phyloP scores from a whole-genome alignment of 1,140 invertebrate genomes.

The Pachypeltis micranthus region DNA sequence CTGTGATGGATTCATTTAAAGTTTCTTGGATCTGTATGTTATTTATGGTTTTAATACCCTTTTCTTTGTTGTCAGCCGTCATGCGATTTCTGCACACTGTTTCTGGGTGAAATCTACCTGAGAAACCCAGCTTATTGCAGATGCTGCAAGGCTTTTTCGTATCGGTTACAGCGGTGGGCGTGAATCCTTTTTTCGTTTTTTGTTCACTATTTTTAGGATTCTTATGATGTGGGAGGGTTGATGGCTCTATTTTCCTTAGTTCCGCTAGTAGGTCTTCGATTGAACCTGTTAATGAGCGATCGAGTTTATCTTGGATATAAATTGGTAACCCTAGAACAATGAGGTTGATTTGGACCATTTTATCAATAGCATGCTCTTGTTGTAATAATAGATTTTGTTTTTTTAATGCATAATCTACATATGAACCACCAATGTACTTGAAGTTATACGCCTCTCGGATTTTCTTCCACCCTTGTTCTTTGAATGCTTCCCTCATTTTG shows the following conservation, averaged over 20 bases:
- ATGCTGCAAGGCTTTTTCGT: slow-evolving; percentile 10
- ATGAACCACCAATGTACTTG: slow-evolving; percentile 28
- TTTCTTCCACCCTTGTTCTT: slow-evolving; percentile 29
- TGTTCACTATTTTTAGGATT: neutral
- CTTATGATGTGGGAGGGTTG: neutral
- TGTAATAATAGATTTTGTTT: slow-evolving; percentile 30
- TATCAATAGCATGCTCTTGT: neutral
- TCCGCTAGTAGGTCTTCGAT: neutral
- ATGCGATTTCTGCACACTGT: slow-evolving; percentile 3
- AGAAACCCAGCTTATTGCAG: neutral
- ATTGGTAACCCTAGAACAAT: slow-evolving; percentile 28
- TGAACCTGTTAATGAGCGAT: slow-evolving; percentile 20
- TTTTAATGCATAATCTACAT: slow-evolving; percentile 32
- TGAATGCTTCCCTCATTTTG: neutral
- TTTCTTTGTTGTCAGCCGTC: neutral
- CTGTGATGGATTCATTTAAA: neutral
- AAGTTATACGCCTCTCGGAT: slow-evolving; percentile 30
- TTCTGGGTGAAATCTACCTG: slow-evolving; percentile 2
- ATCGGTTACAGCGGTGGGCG: neutral
- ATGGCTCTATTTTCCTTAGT: neutral
- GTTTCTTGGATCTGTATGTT: neutral
- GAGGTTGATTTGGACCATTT: slow-evolving; percentile 24
- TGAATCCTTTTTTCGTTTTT: neutral
- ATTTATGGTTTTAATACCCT: neutral
- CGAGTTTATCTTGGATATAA: slow-evolving; percentile 27